Conservation (phyloP, 2,797 vertebrate genomes). For the Mycteria americana region DNA sequence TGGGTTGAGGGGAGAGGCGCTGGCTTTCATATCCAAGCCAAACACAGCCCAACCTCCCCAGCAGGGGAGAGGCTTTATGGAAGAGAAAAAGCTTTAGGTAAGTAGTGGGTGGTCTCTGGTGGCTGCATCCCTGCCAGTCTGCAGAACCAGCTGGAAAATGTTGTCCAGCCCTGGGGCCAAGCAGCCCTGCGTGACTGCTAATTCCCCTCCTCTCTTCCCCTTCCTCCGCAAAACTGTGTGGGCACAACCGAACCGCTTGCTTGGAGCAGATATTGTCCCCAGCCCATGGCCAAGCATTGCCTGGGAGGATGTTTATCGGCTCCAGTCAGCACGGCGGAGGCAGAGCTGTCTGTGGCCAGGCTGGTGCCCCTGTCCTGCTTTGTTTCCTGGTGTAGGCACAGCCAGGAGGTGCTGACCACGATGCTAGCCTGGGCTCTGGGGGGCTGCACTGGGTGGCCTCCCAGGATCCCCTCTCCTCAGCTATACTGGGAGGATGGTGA, state of each 20-base stretch:
- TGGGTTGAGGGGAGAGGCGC: neutral
- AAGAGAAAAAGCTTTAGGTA: neutral
- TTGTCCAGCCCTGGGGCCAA: neutral
- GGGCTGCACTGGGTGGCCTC: neutral
- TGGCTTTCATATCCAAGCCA: neutral
- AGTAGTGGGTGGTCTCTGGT: conserved; percentile 6
- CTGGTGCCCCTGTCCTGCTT: neutral
- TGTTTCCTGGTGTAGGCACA: fast-evolving
- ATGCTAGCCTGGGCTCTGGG: neutral
- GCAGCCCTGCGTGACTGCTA: fast-evolving
- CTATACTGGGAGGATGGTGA: neutral
- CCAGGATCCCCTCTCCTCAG: fast-evolving
- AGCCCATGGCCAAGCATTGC: neutral
- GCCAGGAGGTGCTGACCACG: neutral
- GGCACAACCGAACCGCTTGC: neutral
- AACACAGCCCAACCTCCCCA: neutral
- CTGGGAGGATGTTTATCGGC: fast-evolving
- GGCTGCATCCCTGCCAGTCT: neutral
- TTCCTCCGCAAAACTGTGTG: neutral
- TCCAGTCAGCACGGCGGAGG: neutral
- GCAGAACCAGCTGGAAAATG: neutral
- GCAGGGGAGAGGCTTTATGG: neutral
- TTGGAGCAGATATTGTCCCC: neutral
- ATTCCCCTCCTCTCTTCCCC: neutral
- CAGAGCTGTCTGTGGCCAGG: neutral